phyloP scores from a whole-genome alignment of 2,797 vertebrate species.

The Brachyalestes nurse region DNA sequence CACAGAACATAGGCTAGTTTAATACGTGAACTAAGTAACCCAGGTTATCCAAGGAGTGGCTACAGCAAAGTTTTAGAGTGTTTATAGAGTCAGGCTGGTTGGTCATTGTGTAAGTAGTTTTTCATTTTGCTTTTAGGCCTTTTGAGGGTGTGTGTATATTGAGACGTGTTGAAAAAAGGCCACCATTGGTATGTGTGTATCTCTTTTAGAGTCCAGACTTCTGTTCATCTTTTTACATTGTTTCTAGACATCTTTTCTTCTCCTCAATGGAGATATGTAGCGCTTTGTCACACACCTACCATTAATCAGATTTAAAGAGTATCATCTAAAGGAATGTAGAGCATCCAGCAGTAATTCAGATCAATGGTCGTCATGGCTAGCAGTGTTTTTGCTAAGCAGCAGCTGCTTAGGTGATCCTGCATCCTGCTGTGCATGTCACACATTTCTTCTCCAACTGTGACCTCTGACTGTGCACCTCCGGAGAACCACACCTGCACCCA shows the following conservation, averaged over 20 bases:
- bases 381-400: conserved; percentile 16
- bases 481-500: conserved; percentile 37
- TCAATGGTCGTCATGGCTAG: conserved; percentile 10
- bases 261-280: neutral
- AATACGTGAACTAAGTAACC: no score
- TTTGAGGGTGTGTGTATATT: neutral
- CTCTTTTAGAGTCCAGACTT: no score
- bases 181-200: neutral
- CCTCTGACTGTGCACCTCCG: conserved; percentile 40
- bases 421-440: conserved; percentile 22
- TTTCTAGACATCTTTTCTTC: conserved; percentile 1
- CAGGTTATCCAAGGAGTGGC: no score
- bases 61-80: no score
- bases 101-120: neutral
- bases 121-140: neutral
- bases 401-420: conserved; percentile 35
- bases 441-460: conserved; percentile 21
- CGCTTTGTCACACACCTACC: neutral
- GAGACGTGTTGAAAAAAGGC: neutral
- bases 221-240: neutral
- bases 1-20: no score
- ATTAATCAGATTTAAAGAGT: neutral
- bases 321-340: neutral
- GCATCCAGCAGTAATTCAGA: conserved; percentile 10
- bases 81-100: neutral